These are phyloP conservation scores for Coelinius sp. DNA, from an alignment of 2,888 invertebrate species.

Conservation along the genomic window DNA sequence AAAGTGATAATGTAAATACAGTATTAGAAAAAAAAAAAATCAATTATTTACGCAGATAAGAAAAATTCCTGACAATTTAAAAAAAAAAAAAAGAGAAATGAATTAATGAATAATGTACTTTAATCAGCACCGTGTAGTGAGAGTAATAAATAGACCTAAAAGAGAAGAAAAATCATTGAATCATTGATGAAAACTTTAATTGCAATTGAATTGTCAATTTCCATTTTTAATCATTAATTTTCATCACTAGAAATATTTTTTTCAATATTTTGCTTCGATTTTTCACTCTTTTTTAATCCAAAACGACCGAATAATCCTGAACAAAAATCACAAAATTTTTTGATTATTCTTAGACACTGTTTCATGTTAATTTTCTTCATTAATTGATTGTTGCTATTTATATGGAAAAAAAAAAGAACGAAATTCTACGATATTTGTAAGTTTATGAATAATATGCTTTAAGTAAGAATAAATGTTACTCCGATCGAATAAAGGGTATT, in stretches of 20 bases:
- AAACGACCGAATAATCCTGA: not conserved
- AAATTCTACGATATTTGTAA: conserved; percentile 68
- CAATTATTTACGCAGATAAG: conserved; percentile 28
- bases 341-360: not conserved
- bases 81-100: conserved; percentile 26
- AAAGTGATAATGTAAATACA: conserved; percentile 64
- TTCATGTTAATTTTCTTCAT: conserved; percentile 9
- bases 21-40: conserved; percentile 47
- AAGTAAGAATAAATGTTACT: conserved; percentile 70
- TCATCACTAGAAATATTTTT: not conserved
- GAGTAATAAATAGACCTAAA: conserved; percentile 52
- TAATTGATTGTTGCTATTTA: conserved; percentile 62
- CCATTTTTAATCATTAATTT: conserved; percentile 50
- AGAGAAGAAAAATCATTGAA: conserved; percentile 50
- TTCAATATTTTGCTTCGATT: not conserved
- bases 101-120: conserved; percentile 56
- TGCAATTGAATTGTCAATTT: conserved; percentile 48
- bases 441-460: conserved; percentile 67
- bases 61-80: conserved; percentile 12
- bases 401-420: conserved; percentile 34
- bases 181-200: conserved; percentile 42
- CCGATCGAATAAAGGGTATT: conserved; percentile 71
- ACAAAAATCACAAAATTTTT: not conserved
- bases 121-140: conserved; percentile 67
- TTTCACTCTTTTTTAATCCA: not conserved